phyloP scores from a whole-genome alignment of 2,797 vertebrate species.

The Sylvilagus floridanus region DNA sequence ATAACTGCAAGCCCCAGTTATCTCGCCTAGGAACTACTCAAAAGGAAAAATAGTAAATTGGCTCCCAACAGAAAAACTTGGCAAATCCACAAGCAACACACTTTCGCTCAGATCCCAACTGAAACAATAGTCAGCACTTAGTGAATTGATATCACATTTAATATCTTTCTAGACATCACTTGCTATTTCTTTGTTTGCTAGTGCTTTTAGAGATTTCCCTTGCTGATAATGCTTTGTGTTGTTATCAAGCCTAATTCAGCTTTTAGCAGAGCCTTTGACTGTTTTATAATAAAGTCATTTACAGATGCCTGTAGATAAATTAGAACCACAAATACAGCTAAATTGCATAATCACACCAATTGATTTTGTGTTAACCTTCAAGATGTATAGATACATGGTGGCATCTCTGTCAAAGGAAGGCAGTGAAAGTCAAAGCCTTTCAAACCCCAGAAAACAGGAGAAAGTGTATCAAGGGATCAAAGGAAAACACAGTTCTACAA shows the following conservation, averaged over 20 bases:
- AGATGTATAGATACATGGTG: constrained; percentile 87
- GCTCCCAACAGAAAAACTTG: constrained; percentile 16
- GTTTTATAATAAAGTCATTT: constrained; percentile 90
- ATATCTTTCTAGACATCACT: constrained; percentile 82
- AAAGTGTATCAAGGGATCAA: constrained; percentile 67
- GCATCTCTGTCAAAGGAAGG: constrained; percentile 85
- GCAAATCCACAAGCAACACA: constrained; percentile 66
- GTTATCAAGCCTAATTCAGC: constrained; percentile 84
- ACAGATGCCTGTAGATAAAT: constrained; percentile 88
- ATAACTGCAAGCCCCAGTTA: constrained; percentile 23
- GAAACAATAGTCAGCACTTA: constrained; percentile 83
- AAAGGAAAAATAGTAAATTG: constrained; percentile 64
- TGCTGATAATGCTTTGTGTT: constrained; percentile 85
- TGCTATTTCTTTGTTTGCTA: constrained; percentile 81
- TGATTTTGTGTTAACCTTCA: constrained; percentile 89
- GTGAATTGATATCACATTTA: constrained; percentile 85
- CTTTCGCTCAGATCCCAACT: constrained; percentile 82
- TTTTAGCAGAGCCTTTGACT: constrained; percentile 87
- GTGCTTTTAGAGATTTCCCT: constrained; percentile 85
- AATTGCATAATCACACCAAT: constrained; percentile 87
- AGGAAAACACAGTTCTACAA: constrained; percentile 60
- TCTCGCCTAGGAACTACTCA: neutral
- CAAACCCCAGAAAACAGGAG: constrained; percentile 78
- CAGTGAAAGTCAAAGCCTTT: constrained; percentile 80
- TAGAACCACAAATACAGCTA: constrained; percentile 87